phyloP scores from a whole-genome alignment of 2,113 vertebrate species.

The Gambusia holbrooki region DNA sequence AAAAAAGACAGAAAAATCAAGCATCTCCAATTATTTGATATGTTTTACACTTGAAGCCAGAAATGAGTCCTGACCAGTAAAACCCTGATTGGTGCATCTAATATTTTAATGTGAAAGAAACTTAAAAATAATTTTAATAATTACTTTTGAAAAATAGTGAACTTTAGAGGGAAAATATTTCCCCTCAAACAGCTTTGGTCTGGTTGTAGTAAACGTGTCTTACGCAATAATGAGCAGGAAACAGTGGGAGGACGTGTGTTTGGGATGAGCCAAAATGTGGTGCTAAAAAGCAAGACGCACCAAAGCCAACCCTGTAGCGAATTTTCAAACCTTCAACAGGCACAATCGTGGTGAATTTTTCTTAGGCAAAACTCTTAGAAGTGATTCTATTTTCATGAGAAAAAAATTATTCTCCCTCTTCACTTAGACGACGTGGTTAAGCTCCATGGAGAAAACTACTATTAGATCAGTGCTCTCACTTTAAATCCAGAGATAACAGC shows the following conservation, averaged over 20 bases:
- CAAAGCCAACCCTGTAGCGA: not conserved
- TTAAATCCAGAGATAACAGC: slow-evolving; percentile 34
- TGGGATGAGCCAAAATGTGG: slow-evolving; percentile 17
- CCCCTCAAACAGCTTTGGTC: slow-evolving; percentile 1
- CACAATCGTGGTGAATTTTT: not conserved
- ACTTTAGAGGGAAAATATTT: slow-evolving; percentile 6
- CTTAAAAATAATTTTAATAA: too few relatives aligned
- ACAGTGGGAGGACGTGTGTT: slow-evolving; percentile 43
- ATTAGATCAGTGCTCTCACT: not conserved
- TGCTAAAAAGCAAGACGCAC: not conserved
- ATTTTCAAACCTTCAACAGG: not conserved
- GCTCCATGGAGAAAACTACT: not conserved
- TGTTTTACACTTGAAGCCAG: too few relatives aligned
- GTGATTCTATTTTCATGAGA: too few relatives aligned
- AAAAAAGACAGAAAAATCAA: too few relatives aligned
- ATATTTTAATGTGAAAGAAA: too few relatives aligned
- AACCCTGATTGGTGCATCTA: too few relatives aligned
- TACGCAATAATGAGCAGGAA: slow-evolving; percentile 67
- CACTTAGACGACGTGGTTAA: not conserved
- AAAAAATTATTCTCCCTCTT: not conserved
- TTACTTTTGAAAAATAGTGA: not conserved
- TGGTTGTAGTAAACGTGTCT: slow-evolving; percentile 57
- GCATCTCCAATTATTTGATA: too few relatives aligned
- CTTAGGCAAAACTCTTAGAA: too few relatives aligned
- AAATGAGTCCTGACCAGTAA: too few relatives aligned